Percentiles rank a stretch among this genome's conserved stretches.
These are phyloP conservation scores for Antigone vipio DNA, from an alignment of 2,113 vertebrate species.

Conservation along the genomic window DNA sequence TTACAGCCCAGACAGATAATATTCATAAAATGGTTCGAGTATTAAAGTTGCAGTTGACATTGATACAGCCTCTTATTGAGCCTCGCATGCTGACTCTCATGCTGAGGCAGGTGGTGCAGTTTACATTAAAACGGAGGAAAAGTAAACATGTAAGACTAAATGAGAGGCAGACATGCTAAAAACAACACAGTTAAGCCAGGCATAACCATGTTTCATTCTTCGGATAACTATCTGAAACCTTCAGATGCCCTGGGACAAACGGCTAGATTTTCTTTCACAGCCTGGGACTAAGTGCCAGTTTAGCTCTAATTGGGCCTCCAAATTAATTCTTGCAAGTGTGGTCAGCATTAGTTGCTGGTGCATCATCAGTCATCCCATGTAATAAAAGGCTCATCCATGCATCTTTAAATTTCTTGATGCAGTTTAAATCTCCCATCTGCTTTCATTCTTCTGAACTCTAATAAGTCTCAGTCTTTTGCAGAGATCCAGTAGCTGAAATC, in stretches of 20 bases:
- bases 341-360: neutral
- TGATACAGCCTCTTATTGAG: neutral
- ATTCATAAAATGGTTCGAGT: neutral
- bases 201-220: neutral
- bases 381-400: constrained; percentile 47
- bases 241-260: neutral
- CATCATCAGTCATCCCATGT: neutral
- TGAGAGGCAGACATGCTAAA: neutral
- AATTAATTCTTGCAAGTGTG: constrained; percentile 19
- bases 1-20: neutral
- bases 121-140: neutral
- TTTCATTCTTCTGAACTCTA: constrained; percentile 56
- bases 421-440: constrained; percentile 59
- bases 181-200: neutral
- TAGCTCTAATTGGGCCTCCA: neutral
- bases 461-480: constrained; percentile 21
- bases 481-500: constrained; percentile 2
- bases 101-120: neutral
- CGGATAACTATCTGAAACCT: neutral
- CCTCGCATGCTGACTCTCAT: neutral
- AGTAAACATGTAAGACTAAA: neutral
- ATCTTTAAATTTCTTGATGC: constrained; percentile 47
- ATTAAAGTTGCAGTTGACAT: neutral
- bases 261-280: neutral
- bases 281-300: neutral